phyloP scores from a whole-genome alignment of 37 sponge, comb jelly and placozoan genomes.

The Cliona cf. orientalis region DNA sequence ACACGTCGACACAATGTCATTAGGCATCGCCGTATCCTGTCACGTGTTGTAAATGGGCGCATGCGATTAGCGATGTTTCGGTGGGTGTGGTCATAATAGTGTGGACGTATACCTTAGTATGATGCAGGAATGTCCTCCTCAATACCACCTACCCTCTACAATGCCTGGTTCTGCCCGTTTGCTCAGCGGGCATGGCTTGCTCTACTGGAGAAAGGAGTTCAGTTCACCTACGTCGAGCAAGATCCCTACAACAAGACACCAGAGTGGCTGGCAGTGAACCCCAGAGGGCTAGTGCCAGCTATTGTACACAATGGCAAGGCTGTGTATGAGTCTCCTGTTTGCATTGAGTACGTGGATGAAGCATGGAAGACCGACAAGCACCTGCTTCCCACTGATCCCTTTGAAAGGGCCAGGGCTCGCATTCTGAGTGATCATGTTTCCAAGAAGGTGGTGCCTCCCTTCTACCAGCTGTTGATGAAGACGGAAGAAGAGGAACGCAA shows the following conservation, averaged over 20 bases:
- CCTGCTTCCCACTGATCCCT: constrained; percentile 24
- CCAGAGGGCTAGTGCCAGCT: constrained; percentile 31
- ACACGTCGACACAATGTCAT: too few relatives aligned
- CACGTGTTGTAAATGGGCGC: too few relatives aligned
- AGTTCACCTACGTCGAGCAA: constrained; percentile 37
- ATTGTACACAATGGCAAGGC: constrained; percentile 26
- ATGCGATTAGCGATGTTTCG: too few relatives aligned
- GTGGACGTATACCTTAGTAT: too few relatives aligned
- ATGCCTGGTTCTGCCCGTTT: constrained; percentile 52
- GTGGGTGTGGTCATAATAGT: too few relatives aligned
- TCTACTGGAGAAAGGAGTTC: constrained; percentile 22
- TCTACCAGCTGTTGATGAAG: constrained; percentile 22
- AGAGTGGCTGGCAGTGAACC: constrained; percentile 46
- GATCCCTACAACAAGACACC: constrained; percentile 49
- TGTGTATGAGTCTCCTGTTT: constrained; percentile 31
- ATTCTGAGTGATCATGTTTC: constrained; percentile 10
- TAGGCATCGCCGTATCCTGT: too few relatives aligned
- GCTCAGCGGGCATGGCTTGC: constrained; percentile 50
- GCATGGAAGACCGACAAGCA: constrained; percentile 12
- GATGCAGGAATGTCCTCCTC: too few relatives aligned
- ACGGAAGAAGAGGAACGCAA: not conserved
- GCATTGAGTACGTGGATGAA: constrained; percentile 39
- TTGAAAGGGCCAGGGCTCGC: constrained; percentile 8
- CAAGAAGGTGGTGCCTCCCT: constrained; percentile 38
- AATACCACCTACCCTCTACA: too few relatives aligned